Evolutionary conservation across 1,140 invertebrate species (phyloP), one percentile per base, ranked within the genome.

Genomic region (Drosophila kikkawai): DNA sequence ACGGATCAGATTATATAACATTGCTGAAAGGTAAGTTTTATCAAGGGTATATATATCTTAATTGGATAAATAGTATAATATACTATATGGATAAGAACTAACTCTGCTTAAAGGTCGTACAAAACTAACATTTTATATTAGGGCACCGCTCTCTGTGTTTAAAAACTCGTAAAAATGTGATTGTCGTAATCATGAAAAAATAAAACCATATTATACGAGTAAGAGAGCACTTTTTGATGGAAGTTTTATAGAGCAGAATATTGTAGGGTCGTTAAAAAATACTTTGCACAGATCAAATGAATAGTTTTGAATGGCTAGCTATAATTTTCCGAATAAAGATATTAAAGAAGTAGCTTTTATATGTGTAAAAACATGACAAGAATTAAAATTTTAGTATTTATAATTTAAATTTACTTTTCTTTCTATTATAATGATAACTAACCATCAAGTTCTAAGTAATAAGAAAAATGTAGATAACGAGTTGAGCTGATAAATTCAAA

Each of bases 11-110:
- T 4, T 1, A 45, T 9, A 66, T 19, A 15, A 17, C 4, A 39
- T 55, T 44, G 17, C 32, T 45, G 51, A 67, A 19, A 55, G 67
- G 67, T 70, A 29, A 70, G 67, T 67, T 41, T 9, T 34, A 0
- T 19, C 0, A 19, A 36, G 36, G 4, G 22, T 22, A 22, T 22
- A 17, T 34, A 13, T n/a, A n/a, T 1, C 3, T 32, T 7, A 32
- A 51, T 32, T 51, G 3, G 2, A 11, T 32, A 13, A 34, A 34
- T 8, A 19, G 2, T 13, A 13, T 6, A 19, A 53, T 36, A 4
- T 5, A 8, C 11, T 5, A 36, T 36, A 19, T 8, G 9, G 0
- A 19, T 13, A 13, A 17, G 0, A 51, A 17, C 29, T 17, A 2
- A 51, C n/a, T 51, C 4, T 17, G 17, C n/a, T 17, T n/a, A 36